Evolutionary conservation across 2,797 vertebrate species (phyloP).

Genomic region (Mormyrus hasselquistii): DNA sequence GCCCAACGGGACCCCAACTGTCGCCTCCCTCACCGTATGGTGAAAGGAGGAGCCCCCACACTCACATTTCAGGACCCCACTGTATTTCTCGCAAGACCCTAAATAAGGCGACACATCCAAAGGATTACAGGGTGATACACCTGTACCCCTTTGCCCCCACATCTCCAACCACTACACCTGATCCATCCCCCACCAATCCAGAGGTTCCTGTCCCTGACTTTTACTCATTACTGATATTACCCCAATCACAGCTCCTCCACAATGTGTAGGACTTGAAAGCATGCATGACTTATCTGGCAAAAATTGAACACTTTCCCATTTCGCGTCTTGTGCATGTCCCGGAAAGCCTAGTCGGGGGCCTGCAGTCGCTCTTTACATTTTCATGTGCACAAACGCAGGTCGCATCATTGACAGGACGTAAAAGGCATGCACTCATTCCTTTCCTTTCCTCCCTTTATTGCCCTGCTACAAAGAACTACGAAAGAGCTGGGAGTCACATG

Average conservation of each 20-base stretch:
- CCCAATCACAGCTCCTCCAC: not conserved
- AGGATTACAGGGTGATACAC: not conserved
- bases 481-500: not conserved
- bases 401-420: not conserved
- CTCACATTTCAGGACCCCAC: not conserved
- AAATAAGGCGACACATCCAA: not conserved
- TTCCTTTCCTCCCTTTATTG: not conserved
- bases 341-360: not conserved
- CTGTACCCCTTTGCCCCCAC: not conserved
- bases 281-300: conserved; percentile 8
- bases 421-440: not conserved
- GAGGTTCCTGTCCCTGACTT: not conserved
- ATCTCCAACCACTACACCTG: not conserved
- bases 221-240: not conserved
- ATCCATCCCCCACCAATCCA: not conserved
- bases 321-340: not conserved
- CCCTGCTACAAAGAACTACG: not conserved
- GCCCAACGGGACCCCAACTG: not conserved
- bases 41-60: not conserved
- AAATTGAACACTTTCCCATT: not conserved
- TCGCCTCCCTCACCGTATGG: not conserved
- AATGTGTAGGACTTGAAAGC: conserved; percentile 8
- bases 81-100: not conserved
- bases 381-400: not conserved
- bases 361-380: not conserved